These are phyloP conservation scores for Ormyrus labotus DNA, from an alignment of 2,888 invertebrate species.

Conservation along the genomic window DNA sequence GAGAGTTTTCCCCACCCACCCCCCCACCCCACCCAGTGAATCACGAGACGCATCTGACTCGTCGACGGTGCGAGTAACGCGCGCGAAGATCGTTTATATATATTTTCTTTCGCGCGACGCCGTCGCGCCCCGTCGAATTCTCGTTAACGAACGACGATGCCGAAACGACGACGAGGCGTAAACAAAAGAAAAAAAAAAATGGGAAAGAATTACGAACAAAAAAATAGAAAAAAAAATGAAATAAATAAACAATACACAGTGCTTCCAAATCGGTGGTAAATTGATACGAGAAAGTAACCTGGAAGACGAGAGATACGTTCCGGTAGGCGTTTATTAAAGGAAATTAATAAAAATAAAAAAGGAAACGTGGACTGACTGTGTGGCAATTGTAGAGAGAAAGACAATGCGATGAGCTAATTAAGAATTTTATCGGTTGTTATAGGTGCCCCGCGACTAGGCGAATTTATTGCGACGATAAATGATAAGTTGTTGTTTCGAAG, in stretches of 20 bases:
- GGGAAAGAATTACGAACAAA: slow-evolving; percentile 27
- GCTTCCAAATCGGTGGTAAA: slow-evolving; percentile 64
- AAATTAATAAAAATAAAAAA: slow-evolving; percentile 21
- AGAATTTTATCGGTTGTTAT: slow-evolving; percentile 64
- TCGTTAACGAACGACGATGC: slow-evolving; percentile 32
- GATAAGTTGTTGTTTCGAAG: slow-evolving; percentile 59
- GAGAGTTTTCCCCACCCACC: background rate
- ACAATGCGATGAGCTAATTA: slow-evolving; percentile 55
- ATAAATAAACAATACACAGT: slow-evolving; percentile 58
- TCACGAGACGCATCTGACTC: slow-evolving; percentile 53
- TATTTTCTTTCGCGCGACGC: slow-evolving; percentile 47
- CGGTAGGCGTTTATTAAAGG: slow-evolving; percentile 39
- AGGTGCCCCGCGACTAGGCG: slow-evolving; percentile 56
- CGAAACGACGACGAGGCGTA: slow-evolving; percentile 7
- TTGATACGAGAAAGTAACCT: slow-evolving; percentile 45
- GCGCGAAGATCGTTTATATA: slow-evolving; percentile 48
- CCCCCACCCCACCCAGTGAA: slow-evolving; percentile 40
- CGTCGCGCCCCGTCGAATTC: slow-evolving; percentile 51
- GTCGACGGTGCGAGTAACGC: slow-evolving; percentile 51
- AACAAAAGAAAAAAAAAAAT: background rate
- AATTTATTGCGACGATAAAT: slow-evolving; percentile 58
- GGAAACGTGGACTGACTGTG: slow-evolving; percentile 53
- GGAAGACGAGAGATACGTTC: slow-evolving; percentile 50
- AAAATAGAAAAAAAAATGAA: slow-evolving; percentile 37
- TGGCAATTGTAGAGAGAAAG: slow-evolving; percentile 54